A percentile compares a stretch with the other conserved stretches of the same genome.
Conservation (phyloP, 2,888 invertebrate genomes). For the Merodon equestris region DNA sequence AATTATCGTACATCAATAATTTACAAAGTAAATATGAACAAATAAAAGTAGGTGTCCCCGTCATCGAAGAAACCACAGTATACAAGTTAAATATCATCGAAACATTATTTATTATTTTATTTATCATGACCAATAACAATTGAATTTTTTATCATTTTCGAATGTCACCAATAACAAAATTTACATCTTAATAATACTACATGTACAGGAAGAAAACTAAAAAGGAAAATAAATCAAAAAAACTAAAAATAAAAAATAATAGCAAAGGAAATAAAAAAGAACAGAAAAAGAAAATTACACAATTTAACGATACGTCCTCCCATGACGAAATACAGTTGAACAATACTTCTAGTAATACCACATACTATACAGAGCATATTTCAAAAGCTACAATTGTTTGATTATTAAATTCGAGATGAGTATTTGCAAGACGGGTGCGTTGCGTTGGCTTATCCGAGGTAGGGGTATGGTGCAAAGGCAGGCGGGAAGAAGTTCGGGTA, state of each 20-base stretch:
- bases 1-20: no score
- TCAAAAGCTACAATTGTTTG: background rate
- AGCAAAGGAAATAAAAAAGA: background rate
- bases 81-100: no score
- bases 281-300: conserved; percentile 10
- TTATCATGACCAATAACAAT: conserved; percentile 18
- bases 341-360: conserved; percentile 50
- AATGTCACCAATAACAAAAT: conserved; percentile 46
- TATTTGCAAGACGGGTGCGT: background rate
- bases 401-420: background rate
- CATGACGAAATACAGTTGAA: conserved; percentile 41
- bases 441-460: conserved; percentile 82
- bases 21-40: no score
- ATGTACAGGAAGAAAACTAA: conserved; percentile 17
- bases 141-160: conserved; percentile 8
- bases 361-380: conserved; percentile 22
- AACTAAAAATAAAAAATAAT: conserved; percentile 32
- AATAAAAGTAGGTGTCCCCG: no score
- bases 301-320: conserved; percentile 41
- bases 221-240: background rate
- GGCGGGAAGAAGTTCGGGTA: conserved; percentile 89
- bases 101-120: no score
- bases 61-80: no score
- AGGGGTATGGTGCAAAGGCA: conserved; percentile 87
- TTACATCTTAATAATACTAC: conserved; percentile 58